Base-by-base conservation (phyloP, 2,888 invertebrate species). In the Brenthis hecate region DNA sequence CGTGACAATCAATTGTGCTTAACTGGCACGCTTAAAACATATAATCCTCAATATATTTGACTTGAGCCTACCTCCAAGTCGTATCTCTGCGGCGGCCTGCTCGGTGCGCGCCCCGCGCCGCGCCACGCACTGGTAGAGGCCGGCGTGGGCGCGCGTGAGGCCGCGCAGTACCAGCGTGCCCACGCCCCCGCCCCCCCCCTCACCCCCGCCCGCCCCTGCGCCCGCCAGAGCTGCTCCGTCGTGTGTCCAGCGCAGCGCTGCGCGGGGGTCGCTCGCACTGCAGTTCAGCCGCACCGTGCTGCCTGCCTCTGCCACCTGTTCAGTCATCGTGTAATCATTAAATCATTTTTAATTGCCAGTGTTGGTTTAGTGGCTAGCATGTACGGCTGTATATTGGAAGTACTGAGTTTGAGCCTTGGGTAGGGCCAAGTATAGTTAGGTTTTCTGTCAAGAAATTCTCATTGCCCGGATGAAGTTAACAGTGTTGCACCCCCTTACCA, bases 81-180 rank as follows among this genome's bases (percentile, higher is more conserved):
- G 93, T n/a, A 97, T 89, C 83, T 96, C 96, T 0, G 96, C 95
- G 79, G 95, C 94, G 57, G 96, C 96, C 82, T 96, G 97, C 56
- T 96, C 95, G 81, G 94, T 94, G 78, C 95, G 95, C 68, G 93
- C 88, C 72, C 94, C 95, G 76, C 94, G 95, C 76, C 95, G 94
- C 51, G 96, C 96, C 74, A 97, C 92, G 87, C 98, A 98, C 89
- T 98, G 98, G 92, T 98, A 98, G 92, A 97, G 95, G 72, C 98
- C 98, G 78, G 95, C 95, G 89, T 97, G 96, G 67, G 95, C 94
- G 73, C 96, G 94, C 63, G 95, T 93, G 50, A 96, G 95, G 58
- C 76, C 83, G 28, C 84, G 84, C 77, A 91, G 70, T 72, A 74
- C 70, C 36, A 90, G 84, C 71, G 76, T 77, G 64, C 84, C 74